Base-by-base conservation (phyloP, 2,113 vertebrate species). In the Propithecus coquereli region DNA sequence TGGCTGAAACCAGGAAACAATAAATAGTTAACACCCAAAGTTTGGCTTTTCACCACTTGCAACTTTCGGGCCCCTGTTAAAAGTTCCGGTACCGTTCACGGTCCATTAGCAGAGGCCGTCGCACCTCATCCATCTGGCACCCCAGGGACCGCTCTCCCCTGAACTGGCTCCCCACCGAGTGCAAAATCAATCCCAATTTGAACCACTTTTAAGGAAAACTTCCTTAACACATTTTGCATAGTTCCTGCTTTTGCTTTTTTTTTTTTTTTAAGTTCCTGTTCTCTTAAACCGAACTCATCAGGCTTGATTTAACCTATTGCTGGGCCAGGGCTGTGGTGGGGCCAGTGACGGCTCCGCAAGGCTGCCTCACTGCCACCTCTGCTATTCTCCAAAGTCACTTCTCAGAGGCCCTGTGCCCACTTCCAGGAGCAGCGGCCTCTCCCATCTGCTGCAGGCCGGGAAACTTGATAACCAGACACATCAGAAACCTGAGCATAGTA, bases 1-100 rank as follows among this genome's bases (percentile, higher is more conserved):
- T 99, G 99, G 98, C 99, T 99, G 98, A 6, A 91, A 97, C 8
- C 82, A 97, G 87, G 73, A 95, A 91, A 96, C 63, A 52, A 94
- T 8, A 93, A 54, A 80, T 1, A 86, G 91, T 95, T 87, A 96
- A 95, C 95, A 93, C 96, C 71, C 70, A 23, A 57, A 61, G 34
- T 59, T 37, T 82, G 94, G 52, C 84, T 94, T 96, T 80, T 95
- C 93, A 82, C 93, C 52, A 84, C 90, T 68, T 84, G 43, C 74
- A 91, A 54, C 37, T 80, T 54, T 74, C 11, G 5, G 52, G 77
- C 59, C 92, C 79, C 66, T 59, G 16, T 57, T 74, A 40, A 32
- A 96, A 94, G 92, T 81, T 95, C 92, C 80, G 74, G 94, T 94
- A 77, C 87, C 52, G 4, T 54, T 95, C 91, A 96, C 9, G 77